These are phyloP conservation scores for Pristionchus maxplancki DNA, from an alignment of 2,888 invertebrate genomes.

Conservation along the genomic window DNA sequence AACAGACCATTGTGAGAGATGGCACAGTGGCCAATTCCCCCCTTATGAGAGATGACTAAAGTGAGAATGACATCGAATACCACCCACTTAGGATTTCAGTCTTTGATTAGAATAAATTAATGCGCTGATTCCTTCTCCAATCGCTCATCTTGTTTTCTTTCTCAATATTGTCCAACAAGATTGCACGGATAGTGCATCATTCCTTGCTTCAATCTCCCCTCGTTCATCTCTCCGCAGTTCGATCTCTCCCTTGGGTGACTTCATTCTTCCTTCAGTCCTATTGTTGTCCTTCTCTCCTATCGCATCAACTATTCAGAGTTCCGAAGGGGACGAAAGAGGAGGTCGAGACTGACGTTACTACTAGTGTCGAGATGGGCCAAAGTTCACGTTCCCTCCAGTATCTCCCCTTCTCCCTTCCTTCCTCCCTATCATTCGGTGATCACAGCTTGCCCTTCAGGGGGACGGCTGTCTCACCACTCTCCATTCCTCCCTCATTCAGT, in stretches of 20 bases:
- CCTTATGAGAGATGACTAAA: neutral
- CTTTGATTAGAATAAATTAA: neutral
- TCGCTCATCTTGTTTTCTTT: neutral
- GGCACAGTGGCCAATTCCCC: neutral
- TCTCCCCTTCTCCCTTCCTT: neutral
- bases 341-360: constrained; percentile 38
- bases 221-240: neutral
- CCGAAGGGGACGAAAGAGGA: constrained; percentile 25
- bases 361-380: neutral
- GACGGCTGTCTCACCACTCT: neutral
- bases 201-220: neutral
- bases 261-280: constrained; percentile 14
- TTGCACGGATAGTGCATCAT: neutral
- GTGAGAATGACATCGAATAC: neutral
- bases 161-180: too few relatives aligned
- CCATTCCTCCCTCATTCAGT: neutral
- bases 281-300: constrained; percentile 10
- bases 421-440: constrained; percentile 22
- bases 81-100: neutral
- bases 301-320: constrained; percentile 39
- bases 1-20: neutral
- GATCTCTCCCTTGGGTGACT: neutral
- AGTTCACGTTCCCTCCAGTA: neutral
- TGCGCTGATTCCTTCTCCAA: neutral
- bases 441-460: constrained; percentile 16